Percentiles rank a stretch among this genome's conserved stretches.
These are phyloP conservation scores for Lithodes maja DNA, from an alignment of 2,888 invertebrate genomes.

Conservation along the genomic window DNA sequence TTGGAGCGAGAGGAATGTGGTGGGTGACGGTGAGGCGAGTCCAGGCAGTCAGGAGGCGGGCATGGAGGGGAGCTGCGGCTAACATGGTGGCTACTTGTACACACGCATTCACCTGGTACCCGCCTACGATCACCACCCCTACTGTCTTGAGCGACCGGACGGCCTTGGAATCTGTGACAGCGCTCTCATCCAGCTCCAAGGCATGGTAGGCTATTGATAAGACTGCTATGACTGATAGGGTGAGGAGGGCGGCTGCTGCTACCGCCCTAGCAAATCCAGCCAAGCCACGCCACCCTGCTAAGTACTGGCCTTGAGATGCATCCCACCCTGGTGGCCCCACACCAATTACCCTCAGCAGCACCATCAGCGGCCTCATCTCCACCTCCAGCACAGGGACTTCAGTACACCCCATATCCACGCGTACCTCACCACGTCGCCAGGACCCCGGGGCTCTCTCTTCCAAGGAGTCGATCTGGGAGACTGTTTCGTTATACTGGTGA, in stretches of 20 bases:
- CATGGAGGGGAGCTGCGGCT: neutral
- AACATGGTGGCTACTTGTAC: slow-evolving; percentile 39
- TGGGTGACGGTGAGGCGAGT: slow-evolving; percentile 19
- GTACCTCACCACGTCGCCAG: neutral
- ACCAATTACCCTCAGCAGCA: slow-evolving; percentile 29
- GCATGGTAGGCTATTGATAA: slow-evolving; percentile 8
- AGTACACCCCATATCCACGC: neutral
- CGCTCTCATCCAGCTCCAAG: neutral
- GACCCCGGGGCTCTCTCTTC: no score
- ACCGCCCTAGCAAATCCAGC: neutral
- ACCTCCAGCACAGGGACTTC: slow-evolving; percentile 6
- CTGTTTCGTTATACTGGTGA: neutral
- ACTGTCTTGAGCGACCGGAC: slow-evolving; percentile 27
- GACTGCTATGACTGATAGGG: slow-evolving; percentile 9
- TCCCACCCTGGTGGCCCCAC: slow-evolving; percentile 32
- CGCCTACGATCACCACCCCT: slow-evolving; percentile 41
- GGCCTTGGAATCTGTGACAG: neutral
- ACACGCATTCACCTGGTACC: slow-evolving; percentile 48
- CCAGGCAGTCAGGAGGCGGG: slow-evolving; percentile 37
- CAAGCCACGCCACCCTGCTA: slow-evolving; percentile 10
- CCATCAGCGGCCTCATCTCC: neutral
- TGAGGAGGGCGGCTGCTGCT: neutral
- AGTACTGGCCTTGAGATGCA: neutral
- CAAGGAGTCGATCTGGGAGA: neutral
- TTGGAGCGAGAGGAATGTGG: slow-evolving; percentile 21